Conservation (phyloP, 1,140 invertebrate genomes). For the Saccostrea glomerata region DNA sequence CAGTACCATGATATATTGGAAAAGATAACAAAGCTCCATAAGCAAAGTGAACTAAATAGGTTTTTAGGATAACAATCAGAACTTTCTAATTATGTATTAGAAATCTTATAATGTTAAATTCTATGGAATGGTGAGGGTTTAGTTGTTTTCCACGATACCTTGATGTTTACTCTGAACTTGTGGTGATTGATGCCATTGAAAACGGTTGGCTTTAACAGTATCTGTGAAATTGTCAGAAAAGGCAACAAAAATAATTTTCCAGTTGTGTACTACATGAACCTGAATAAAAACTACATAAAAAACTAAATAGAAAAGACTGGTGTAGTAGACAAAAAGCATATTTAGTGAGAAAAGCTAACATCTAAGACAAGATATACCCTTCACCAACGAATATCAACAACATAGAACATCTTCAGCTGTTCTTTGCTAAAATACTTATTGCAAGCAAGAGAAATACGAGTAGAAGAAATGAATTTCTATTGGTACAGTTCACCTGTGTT, state of each 20-base stretch:
- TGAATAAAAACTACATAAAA: no score
- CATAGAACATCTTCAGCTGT: not conserved
- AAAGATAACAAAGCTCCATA: no score
- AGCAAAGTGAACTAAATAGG: no score
- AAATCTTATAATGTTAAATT: not conserved
- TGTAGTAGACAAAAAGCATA: not conserved
- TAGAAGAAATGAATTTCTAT: not conserved
- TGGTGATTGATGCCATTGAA: not conserved
- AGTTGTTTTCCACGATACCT: not conserved
- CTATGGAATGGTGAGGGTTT: not conserved
- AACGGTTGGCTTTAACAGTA: not conserved
- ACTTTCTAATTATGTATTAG: not conserved
- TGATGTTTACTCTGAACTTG: not conserved
- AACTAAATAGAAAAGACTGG: not conserved
- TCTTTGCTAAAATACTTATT: not conserved
- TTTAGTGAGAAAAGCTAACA: not conserved
- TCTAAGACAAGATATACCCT: not conserved
- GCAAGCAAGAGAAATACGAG: not conserved
- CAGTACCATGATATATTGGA: no score
- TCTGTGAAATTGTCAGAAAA: constrained; percentile 16
- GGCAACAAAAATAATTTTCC: constrained; percentile 5
- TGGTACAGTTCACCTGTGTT: constrained; percentile 24
- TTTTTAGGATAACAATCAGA: no score
- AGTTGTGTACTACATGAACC: not conserved
- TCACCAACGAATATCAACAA: not conserved